Evolutionary conservation across 2,797 vertebrate species (phyloP).

Genomic region (Girardinus metallicus): DNA sequence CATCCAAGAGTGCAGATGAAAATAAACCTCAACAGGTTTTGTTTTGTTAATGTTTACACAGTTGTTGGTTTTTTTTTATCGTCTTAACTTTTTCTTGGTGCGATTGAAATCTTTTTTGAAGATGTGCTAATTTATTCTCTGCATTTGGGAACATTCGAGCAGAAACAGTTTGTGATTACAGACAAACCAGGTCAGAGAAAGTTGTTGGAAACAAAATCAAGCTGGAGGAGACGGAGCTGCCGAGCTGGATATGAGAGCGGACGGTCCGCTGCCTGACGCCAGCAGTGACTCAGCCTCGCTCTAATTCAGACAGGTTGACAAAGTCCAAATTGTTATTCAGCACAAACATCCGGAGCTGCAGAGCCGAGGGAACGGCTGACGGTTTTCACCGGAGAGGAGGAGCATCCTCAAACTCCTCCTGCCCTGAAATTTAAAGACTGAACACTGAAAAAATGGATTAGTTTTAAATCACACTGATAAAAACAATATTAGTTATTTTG

Average conservation of each 20-base stretch:
- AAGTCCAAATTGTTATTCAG: constrained; percentile 61
- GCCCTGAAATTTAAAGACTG: background rate
- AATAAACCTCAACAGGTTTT: constrained; percentile 3
- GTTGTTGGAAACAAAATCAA: background rate
- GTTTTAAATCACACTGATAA: background rate
- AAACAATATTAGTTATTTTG: background rate
- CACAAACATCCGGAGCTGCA: constrained; percentile 37
- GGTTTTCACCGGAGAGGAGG: constrained; percentile 7
- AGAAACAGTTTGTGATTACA: background rate
- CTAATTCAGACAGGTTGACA: constrained; percentile 40
- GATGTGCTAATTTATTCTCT: background rate
- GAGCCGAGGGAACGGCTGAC: background rate
- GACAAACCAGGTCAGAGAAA: background rate
- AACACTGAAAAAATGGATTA: background rate
- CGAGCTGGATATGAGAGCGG: constrained; percentile 58
- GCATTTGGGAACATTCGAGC: background rate
- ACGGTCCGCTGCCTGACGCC: constrained; percentile 41
- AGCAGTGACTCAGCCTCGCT: constrained; percentile 57
- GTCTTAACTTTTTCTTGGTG: background rate
- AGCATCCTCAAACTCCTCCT: constrained; percentile 22
- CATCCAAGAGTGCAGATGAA: constrained; percentile 1
- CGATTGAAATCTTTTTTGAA: background rate
- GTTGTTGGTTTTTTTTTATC: too few species aligned
- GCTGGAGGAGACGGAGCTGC: constrained; percentile 4
- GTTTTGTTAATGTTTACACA: too few species aligned